These are phyloP conservation scores for Sebastes vulpes DNA, from an alignment of 2,797 vertebrate species.

Conservation along the genomic window DNA sequence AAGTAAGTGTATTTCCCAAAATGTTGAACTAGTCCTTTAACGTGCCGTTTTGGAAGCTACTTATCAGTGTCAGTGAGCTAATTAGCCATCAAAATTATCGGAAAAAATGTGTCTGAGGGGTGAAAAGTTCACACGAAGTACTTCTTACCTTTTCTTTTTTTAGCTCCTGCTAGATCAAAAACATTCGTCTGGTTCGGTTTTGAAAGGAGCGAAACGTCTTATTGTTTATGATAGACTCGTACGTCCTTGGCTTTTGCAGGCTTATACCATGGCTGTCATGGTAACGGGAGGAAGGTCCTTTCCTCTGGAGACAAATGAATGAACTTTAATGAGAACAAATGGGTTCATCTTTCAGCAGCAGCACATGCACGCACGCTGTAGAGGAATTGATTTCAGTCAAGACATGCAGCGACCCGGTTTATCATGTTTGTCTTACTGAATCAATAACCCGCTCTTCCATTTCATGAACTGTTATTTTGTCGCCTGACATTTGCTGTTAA, in stretches of 20 bases:
- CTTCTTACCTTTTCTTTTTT: not conserved
- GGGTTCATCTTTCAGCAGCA: conserved; percentile 1
- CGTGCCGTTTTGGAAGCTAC: not conserved
- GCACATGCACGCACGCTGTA: not conserved
- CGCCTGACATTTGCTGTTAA: conserved; percentile 44
- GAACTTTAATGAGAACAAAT: conserved; percentile 14
- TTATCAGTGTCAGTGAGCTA: not conserved
- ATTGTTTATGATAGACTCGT: not conserved
- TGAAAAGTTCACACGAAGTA: not conserved
- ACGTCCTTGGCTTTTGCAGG: not conserved
- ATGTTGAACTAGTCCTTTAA: not conserved
- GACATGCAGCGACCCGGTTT: conserved; percentile 17
- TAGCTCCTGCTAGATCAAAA: not conserved
- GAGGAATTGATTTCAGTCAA: conserved; percentile 34
- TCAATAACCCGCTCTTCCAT: conserved; percentile 53
- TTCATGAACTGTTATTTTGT: conserved; percentile 55
- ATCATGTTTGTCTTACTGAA: conserved; percentile 31
- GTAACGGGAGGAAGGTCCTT: conserved; percentile 26
- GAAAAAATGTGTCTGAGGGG: not conserved
- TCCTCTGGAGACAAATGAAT: not conserved
- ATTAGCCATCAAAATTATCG: not conserved
- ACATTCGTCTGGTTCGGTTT: not conserved
- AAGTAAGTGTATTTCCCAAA: not conserved
- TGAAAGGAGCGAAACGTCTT: not conserved
- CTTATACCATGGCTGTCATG: conserved; percentile 18